phyloP scores from a whole-genome alignment of 35 echinoderm and acorn worm genomes.

The Ptychodera flava region DNA sequence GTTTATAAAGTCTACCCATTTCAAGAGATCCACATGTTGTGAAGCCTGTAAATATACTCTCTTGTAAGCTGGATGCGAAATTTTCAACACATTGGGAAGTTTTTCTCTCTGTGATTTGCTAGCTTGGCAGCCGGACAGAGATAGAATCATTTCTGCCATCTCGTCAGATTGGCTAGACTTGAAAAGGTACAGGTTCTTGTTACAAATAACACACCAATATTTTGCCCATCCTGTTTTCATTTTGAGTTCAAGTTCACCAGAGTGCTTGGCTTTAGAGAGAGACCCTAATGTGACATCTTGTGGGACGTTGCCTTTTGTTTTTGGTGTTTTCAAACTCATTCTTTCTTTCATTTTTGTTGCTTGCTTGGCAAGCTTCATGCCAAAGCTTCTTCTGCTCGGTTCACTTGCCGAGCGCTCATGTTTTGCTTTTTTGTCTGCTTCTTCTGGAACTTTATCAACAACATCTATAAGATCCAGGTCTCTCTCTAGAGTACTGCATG shows the following conservation, averaged over 20 bases:
- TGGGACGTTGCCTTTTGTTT: not conserved
- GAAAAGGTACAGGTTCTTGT: not conserved
- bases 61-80: not conserved
- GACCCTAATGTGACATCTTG: not conserved
- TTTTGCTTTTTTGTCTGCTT: not conserved
- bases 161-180: not conserved
- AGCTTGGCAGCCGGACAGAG: not conserved
- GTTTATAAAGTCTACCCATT: not conserved
- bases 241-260: not conserved
- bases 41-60: not conserved
- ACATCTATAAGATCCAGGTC: not conserved
- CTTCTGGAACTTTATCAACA: not conserved
- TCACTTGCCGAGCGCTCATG: not conserved
- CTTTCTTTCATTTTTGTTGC: not conserved
- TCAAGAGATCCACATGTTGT: not conserved
- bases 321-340: not conserved
- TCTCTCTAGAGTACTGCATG: not conserved
- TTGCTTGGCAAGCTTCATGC: not conserved
- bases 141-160: not conserved
- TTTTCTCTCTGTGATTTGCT: not conserved
- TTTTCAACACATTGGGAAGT: not conserved
- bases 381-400: not conserved
- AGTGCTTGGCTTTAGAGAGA: not conserved
- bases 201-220: not conserved
- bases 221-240: not conserved